Percentiles rank a stretch among this genome's conserved stretches.
Conservation (phyloP, 2,888 invertebrate genomes). For the Hirtodrosophila trivittata region DNA sequence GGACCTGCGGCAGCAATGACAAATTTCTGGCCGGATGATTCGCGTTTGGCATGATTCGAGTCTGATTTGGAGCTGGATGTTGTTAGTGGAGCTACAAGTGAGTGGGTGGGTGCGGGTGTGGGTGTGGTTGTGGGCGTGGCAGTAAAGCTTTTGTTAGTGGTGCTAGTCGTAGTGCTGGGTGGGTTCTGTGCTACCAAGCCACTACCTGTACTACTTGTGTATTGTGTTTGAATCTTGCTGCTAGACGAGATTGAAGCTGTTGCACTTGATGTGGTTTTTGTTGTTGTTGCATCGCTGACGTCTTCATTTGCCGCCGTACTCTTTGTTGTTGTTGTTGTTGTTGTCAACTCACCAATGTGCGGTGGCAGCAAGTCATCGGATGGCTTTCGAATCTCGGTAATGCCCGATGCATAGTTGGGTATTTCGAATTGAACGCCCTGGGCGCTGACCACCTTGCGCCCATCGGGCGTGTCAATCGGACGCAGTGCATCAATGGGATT, state of each 20-base stretch:
- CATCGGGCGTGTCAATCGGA: conserved; percentile 82
- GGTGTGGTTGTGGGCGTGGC: conserved; percentile 16
- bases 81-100: conserved; percentile 51
- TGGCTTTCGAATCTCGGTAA: conserved; percentile 83
- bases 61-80: no score
- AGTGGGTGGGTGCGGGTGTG: conserved; percentile 13
- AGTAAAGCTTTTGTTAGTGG: conserved; percentile 44
- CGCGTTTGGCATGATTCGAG: conserved; percentile 48
- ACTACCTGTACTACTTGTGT: conserved; percentile 19
- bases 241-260: background rate
- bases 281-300: conserved; percentile 11
- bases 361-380: conserved; percentile 82
- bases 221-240: conserved; percentile 31
- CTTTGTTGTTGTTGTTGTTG: conserved; percentile 12
- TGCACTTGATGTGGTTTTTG: conserved; percentile 2
- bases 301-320: conserved; percentile 12
- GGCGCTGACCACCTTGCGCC: conserved; percentile 81
- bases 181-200: conserved; percentile 26
- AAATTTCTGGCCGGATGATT: conserved; percentile 41
- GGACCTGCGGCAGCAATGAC: conserved; percentile 57
- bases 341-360: conserved; percentile 82
- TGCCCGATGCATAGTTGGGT: conserved; percentile 84
- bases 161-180: conserved; percentile 22
- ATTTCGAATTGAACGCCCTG: conserved; percentile 83
- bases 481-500: conserved; percentile 81